These are phyloP conservation scores for Notoglanidium macrostoma DNA, from an alignment of 2,797 vertebrate species.

Conservation along the genomic window DNA sequence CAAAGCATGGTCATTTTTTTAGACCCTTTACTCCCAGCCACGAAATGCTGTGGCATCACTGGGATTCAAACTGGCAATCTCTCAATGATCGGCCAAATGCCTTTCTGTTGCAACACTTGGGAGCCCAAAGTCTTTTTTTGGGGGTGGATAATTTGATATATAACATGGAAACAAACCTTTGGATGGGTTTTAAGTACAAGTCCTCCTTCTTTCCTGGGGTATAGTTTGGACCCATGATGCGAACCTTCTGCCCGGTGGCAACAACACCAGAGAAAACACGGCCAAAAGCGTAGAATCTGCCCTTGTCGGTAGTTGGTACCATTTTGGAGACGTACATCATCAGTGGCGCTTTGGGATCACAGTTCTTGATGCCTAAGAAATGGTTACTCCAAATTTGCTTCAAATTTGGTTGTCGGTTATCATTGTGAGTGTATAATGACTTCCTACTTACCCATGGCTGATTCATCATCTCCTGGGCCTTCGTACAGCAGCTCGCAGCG, in stretches of 20 bases:
- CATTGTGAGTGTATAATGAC: neutral
- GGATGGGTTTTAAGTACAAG: slow-evolving; percentile 86
- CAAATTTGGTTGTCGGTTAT: neutral
- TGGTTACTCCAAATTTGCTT: neutral
- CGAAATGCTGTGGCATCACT: neutral
- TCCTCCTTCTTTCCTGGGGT: slow-evolving; percentile 87
- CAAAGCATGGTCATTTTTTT: neutral
- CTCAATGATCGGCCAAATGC: neutral
- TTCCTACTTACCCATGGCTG: slow-evolving; percentile 79
- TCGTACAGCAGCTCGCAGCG: slow-evolving; percentile 87
- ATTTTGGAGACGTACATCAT: slow-evolving; percentile 92
- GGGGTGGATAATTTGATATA: neutral
- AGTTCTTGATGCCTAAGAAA: slow-evolving; percentile 82
- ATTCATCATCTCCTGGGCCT: slow-evolving; percentile 83
- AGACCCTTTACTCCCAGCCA: neutral
- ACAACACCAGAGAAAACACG: slow-evolving; percentile 85
- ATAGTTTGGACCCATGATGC: slow-evolving; percentile 89
- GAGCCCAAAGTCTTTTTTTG: neutral
- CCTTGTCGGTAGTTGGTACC: slow-evolving; percentile 86
- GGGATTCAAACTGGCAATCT: neutral
- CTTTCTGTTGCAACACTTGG: neutral
- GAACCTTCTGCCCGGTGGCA: slow-evolving; percentile 83
- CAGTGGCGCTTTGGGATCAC: slow-evolving; percentile 83
- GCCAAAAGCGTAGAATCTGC: slow-evolving; percentile 86
- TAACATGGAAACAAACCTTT: slow-evolving; percentile 71